Percentiles rank a stretch among this genome's conserved stretches.
phyloP scores from a whole-genome alignment of 2,797 vertebrate genomes.

The Emys orbicularis region DNA sequence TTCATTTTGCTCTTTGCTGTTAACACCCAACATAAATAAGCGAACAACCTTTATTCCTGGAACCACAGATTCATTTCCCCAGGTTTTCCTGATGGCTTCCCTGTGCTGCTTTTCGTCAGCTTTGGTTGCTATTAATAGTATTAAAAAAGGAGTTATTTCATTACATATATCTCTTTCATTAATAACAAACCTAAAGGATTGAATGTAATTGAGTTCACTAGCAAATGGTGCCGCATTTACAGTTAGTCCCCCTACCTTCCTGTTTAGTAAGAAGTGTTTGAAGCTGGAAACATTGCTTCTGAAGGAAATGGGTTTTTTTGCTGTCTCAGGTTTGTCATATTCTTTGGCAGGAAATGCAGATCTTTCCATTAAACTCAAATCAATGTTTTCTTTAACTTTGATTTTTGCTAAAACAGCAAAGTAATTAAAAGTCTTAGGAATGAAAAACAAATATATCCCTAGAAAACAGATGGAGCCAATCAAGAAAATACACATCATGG shows the following conservation, averaged over 20 bases:
- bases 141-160: not conserved
- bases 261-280: not conserved
- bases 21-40: constrained; percentile 14
- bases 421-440: not conserved
- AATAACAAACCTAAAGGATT: constrained; percentile 27
- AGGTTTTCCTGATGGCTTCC: not conserved
- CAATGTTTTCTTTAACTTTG: not conserved
- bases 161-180: constrained; percentile 42
- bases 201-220: not conserved
- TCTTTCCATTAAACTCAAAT: not conserved
- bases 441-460: not conserved
- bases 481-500: not conserved
- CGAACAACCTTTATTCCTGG: not conserved
- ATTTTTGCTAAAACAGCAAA: not conserved
- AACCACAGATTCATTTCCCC: not conserved
- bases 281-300: fast-evolving
- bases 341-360: not conserved
- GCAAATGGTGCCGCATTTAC: not conserved
- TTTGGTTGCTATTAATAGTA: constrained; percentile 24
- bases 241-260: not conserved
- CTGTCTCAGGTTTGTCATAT: not conserved
- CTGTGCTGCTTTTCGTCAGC: not conserved
- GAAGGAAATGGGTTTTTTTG: not conserved
- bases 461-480: not conserved
- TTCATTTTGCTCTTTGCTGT: fast-evolving